Percentiles rank a stretch among this genome's conserved stretches.
Conservation (phyloP, 1,140 invertebrate genomes). For the Drosophila nikananu region DNA sequence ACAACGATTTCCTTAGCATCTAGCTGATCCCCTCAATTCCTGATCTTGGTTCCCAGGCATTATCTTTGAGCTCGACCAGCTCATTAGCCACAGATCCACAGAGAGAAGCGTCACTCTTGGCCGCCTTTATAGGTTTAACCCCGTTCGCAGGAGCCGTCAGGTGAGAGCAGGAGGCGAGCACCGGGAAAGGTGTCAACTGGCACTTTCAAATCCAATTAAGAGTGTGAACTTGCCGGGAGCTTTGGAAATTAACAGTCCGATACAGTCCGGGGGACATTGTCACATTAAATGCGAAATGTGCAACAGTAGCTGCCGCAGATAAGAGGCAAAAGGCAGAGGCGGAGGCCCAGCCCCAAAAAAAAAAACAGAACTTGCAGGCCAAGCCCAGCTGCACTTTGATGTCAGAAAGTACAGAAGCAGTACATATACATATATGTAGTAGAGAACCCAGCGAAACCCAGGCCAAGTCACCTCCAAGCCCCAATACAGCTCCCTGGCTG, state of each 20-base stretch:
- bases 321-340: conserved; percentile 24
- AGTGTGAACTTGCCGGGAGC: conserved; percentile 73
- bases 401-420: conserved; percentile 56
- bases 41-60: conserved; percentile 35
- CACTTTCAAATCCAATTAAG: conserved; percentile 82
- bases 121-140: conserved; percentile 54
- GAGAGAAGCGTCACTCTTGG: conserved; percentile 19
- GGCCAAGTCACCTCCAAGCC: conserved; percentile 37
- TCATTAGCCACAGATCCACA: conserved; percentile 46
- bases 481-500: conserved; percentile 62
- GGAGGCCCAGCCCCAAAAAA: conserved; percentile 19
- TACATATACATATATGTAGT: conserved; percentile 14
- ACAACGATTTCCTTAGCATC: conserved; percentile 2
- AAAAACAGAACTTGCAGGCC: conserved; percentile 42
- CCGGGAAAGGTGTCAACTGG: conserved; percentile 54
- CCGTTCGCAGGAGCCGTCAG: conserved; percentile 63
- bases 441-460: conserved; percentile 32
- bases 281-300: conserved; percentile 79
- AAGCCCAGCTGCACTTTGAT: conserved; percentile 81
- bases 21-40: not conserved
- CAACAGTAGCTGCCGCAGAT: conserved; percentile 66
- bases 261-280: conserved; percentile 66
- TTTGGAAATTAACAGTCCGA: conserved; percentile 75
- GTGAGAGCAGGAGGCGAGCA: conserved; percentile 22
- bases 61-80: conserved; percentile 51